A percentile compares a stretch with the other conserved stretches of the same genome.
These are phyloP conservation scores for Gracilinanus agilis DNA, from an alignment of 2,113 vertebrate species.

Conservation along the genomic window DNA sequence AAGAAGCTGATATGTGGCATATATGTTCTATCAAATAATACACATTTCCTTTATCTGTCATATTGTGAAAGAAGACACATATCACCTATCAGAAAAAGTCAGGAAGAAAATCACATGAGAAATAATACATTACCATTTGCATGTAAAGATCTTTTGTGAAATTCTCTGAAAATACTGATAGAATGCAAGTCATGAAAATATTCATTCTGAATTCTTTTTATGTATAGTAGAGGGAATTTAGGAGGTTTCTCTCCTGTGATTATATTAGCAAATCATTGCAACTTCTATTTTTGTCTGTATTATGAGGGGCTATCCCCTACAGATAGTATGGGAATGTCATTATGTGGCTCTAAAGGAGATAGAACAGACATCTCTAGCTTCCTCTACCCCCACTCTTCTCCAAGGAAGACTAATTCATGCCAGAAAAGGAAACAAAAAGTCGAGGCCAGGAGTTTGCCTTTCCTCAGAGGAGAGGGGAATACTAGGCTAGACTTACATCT, in stretches of 20 bases:
- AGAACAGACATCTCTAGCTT: not conserved
- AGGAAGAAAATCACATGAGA: no score
- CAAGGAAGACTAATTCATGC: not conserved
- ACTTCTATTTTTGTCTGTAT: not conserved
- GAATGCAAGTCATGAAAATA: not conserved
- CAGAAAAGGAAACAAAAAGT: not conserved
- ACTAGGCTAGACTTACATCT: not conserved
- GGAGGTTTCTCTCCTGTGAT: not conserved
- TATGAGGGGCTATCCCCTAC: not conserved
- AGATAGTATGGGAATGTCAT: not conserved
- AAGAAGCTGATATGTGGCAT: no score
- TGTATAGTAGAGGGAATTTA: not conserved
- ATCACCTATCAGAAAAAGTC: no score
- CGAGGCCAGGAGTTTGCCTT: not conserved
- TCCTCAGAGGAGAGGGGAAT: not conserved
- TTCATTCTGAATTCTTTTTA: not conserved
- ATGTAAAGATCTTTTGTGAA: not conserved
- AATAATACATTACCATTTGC: no score
- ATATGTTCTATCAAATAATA: no score
- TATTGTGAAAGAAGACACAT: no score
- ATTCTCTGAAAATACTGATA: not conserved
- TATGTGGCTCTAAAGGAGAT: not conserved
- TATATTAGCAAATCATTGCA: not conserved
- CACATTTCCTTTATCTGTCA: no score
- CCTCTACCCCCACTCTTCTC: not conserved